These are phyloP conservation scores for Heterotis niloticus DNA, from an alignment of 2,113 vertebrate genomes.

Conservation along the genomic window DNA sequence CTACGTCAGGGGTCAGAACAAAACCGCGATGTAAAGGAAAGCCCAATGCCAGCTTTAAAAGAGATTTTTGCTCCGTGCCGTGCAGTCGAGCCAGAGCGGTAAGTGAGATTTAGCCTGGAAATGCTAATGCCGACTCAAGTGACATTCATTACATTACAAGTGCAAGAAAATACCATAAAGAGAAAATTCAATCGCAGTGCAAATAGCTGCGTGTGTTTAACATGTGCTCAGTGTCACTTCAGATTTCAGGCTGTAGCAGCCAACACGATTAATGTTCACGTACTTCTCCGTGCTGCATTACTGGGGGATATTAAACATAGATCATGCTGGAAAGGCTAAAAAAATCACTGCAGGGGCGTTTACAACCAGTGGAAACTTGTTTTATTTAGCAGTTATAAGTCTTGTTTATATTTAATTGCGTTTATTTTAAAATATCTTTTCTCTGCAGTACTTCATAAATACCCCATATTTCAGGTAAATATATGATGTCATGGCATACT, in stretches of 20 bases:
- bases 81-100: background rate
- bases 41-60: background rate
- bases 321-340: background rate
- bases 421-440: background rate
- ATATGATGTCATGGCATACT: constrained; percentile 14
- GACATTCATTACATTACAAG: background rate
- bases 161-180: background rate
- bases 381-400: background rate
- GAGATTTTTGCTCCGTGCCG: background rate
- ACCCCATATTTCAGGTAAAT: background rate
- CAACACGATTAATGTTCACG: background rate
- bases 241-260: constrained; percentile 5
- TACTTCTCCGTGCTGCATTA: background rate
- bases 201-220: constrained; percentile 9
- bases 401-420: too few species aligned
- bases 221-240: constrained; percentile 16
- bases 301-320: constrained; percentile 7
- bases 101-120: background rate
- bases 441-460: background rate
- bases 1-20: too few species aligned
- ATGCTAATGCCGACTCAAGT: background rate
- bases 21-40: too few species aligned
- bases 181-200: background rate
- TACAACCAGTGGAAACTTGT: too few species aligned
- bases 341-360: too few species aligned